Evolutionary conservation across 2,797 vertebrate species (phyloP), one percentile per base, ranked within the genome.

Genomic region (Cyprinodon diabolis): DNA sequence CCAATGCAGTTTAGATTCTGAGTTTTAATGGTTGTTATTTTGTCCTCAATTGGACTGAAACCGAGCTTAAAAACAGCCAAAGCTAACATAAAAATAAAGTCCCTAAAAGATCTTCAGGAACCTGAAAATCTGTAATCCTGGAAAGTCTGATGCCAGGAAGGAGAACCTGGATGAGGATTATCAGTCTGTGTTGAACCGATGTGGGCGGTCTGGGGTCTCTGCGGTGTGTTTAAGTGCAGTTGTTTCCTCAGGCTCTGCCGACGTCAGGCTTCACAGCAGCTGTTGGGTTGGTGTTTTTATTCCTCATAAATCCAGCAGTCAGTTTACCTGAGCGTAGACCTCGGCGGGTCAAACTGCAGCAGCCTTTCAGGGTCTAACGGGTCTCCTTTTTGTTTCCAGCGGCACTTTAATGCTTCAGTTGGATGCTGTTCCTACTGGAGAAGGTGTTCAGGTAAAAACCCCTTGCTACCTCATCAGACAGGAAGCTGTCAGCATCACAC

Each of bases 351-450:
- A 23, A 30, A 55, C 19, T 43, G 37, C 35, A 21, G 17, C 7
- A 69, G 43, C 30, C 4, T 43, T 9, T 21, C n/a, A 63, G 60
- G 43, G 60, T 21, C 40, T 63, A 63, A 63, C 0, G 19, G 62
- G 63, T 14, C 74, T 45, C 76, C 6, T 73, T 84, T 84, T 72
- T 79, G 25, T 56, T 70, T 68, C 8, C 84, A 94, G 93, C 92
- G 78, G 89, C 91, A 89, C 91, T 90, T 94, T 94, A 83, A 94
- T 93, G 92, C 91, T 93, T 92, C 91, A 94, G 90, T 89, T 94
- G 94, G 94, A 94, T 94, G 94, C 89, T 94, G 90, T 93, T 94
- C 93, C 93, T 91, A 92, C 91, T 90, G 94, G 93, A 92, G 90
- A 93, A 89, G 84, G 90, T 89, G 93, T 93, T 91, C 83, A 94